phyloP scores from a whole-genome alignment of 2,113 vertebrate genomes.

The Paralichthys olivaceus region DNA sequence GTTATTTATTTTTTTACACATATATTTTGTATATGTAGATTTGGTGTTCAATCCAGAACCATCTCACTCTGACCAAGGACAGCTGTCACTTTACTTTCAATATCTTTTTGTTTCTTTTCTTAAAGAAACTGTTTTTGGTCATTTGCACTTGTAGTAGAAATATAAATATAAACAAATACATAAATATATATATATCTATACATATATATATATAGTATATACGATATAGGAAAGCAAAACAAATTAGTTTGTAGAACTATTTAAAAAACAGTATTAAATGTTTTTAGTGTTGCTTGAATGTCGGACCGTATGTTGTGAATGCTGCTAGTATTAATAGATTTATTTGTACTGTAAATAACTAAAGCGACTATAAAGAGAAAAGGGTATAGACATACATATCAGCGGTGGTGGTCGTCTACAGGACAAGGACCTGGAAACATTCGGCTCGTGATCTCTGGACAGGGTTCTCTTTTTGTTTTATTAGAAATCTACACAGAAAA shows the following conservation, averaged over 20 bases:
- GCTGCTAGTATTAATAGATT: constrained; percentile 84
- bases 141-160: constrained; percentile 82
- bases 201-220: constrained; percentile 69
- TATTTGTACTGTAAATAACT: constrained; percentile 82
- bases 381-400: constrained; percentile 81
- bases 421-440: constrained; percentile 57
- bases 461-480: constrained; percentile 67
- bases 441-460: constrained; percentile 60
- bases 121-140: constrained; percentile 75
- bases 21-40: constrained; percentile 83
- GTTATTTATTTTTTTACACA: constrained; percentile 86
- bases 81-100: constrained; percentile 73
- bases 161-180: constrained; percentile 73
- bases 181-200: constrained; percentile 73
- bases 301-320: constrained; percentile 82
- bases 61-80: constrained; percentile 77
- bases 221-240: constrained; percentile 72
- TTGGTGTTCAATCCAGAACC: constrained; percentile 70
- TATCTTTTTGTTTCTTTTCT: constrained; percentile 57
- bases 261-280: constrained; percentile 74
- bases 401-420: constrained; percentile 60
- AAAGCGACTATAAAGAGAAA: constrained; percentile 69
- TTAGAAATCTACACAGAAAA: constrained; percentile 53
- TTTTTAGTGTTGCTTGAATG: constrained; percentile 83
- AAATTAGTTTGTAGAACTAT: constrained; percentile 80